Base-by-base conservation (phyloP, 2,113 vertebrate species). In the Pelvicachromis taeniatus region DNA sequence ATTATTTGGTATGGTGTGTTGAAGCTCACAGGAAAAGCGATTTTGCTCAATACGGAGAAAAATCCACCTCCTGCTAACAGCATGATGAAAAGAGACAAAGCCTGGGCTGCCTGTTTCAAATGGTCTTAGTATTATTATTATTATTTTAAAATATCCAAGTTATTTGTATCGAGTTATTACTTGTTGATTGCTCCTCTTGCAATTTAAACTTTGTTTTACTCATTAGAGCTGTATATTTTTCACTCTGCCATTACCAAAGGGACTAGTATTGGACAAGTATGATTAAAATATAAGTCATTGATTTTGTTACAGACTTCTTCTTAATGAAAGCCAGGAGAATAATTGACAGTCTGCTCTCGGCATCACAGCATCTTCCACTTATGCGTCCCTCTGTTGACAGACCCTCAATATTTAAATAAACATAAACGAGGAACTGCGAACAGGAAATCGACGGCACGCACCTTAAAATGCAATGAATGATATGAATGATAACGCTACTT, bases 331-430 rank as follows among this genome's bases (percentile, higher is more conserved):
- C 77, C 87, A 50, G 81, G 68, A 58, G 55, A 88, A 84, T 84
- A 87, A 94, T 85, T 83, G 92, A 80, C 92, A 73, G 26, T 14
- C 45, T 17, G 58, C 81, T 85, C 84, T 31, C 21, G 40, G 86
- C 86, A n/a, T 85, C 65, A 4, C 63, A 38, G 82, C 89, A 77
- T 88, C 83, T 56, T 84, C 70, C 77, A 80, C 68, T 81, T 85
- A 75, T 77, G 59, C 52, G 56, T 83, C 88, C 78, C 21, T 6
- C 4, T 45, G 45, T 0, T 90, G 86, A 95, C 91, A 89, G 85
- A 87, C 90, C 85, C 85, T 91, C 86, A 83, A 90, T 94, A 90
- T 88, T 92, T 93, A 90, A 91, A 94, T 91, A 93, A 93, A 92
- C 87, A 93, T 88, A 90, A 90, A 93, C 21, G 85, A 84, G 77